Evolutionary conservation across 2,797 vertebrate genomes (phyloP).

Genomic region (Acrocephalus scirpaceus): DNA sequence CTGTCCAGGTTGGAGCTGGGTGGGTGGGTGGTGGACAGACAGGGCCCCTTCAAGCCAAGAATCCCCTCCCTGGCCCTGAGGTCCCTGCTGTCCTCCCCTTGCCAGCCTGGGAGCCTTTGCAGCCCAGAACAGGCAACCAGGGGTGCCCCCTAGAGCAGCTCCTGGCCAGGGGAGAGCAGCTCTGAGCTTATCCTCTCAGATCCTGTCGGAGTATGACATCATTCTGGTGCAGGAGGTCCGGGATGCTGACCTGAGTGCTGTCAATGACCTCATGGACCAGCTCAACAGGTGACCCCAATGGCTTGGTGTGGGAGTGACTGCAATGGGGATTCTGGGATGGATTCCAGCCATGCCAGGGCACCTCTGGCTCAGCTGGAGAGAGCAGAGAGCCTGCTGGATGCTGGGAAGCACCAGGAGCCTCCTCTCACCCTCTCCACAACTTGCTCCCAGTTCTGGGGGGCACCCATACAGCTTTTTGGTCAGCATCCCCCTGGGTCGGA

Average conservation of each 20-base stretch:
- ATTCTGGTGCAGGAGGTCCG: slow-evolving; percentile 89
- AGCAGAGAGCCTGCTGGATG: background rate
- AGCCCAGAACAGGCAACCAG: background rate
- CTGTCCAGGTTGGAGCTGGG: background rate
- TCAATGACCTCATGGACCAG: slow-evolving; percentile 79
- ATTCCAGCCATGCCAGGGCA: background rate
- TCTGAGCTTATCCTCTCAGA: slow-evolving; percentile 66
- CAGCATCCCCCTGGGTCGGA: slow-evolving; percentile 84
- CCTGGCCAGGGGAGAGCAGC: accelerated
- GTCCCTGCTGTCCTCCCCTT: background rate
- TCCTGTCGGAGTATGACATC: slow-evolving; percentile 84
- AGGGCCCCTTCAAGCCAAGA: background rate
- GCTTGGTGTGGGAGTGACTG: accelerated
- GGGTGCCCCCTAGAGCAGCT: background rate
- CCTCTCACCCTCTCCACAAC: background rate
- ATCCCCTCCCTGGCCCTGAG: background rate
- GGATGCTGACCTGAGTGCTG: slow-evolving; percentile 80
- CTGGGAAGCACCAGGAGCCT: background rate
- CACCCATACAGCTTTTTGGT: slow-evolving; percentile 72
- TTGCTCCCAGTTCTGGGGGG: background rate
- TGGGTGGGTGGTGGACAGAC: background rate
- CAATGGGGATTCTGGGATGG: background rate
- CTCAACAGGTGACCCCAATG: slow-evolving; percentile 80
- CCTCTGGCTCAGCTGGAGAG: background rate
- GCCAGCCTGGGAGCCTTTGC: background rate